These are phyloP conservation scores for Brevipalpus yothersi DNA, from an alignment of 1,140 invertebrate genomes.

Conservation along the genomic window DNA sequence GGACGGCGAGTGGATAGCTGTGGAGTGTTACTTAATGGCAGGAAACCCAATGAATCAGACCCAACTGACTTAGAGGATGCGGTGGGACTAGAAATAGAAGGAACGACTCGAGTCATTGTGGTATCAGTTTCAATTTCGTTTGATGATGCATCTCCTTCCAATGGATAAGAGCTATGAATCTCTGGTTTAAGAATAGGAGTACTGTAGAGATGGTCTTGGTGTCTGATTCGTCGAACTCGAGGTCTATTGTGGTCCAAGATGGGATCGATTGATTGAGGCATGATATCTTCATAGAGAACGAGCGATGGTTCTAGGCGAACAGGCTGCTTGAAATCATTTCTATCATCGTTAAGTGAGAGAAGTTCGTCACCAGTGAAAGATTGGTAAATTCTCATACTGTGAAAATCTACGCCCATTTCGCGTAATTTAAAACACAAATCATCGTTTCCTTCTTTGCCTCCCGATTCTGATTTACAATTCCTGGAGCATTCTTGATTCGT, in stretches of 20 bases:
- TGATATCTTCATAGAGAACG: neutral
- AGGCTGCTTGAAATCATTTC: neutral
- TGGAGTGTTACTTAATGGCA: neutral
- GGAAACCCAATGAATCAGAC: neutral
- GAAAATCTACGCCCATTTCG: neutral
- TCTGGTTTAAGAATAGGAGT: neutral
- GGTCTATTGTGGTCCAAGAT: neutral
- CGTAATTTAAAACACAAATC: neutral
- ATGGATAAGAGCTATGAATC: neutral
- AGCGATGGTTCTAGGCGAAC: neutral
- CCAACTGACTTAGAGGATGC: neutral
- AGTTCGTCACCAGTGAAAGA: neutral
- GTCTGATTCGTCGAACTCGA: neutral
- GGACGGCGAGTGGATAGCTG: too few species aligned
- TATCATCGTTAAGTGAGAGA: neutral
- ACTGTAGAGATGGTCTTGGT: neutral
- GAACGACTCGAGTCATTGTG: neutral
- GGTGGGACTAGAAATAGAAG: neutral
- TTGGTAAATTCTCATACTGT: neutral
- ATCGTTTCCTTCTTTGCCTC: too few species aligned
- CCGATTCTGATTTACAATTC: neutral
- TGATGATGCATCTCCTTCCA: too few species aligned
- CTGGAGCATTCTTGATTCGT: neutral
- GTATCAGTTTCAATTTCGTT: neutral
- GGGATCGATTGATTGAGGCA: neutral